phyloP scores from a whole-genome alignment of 2,113 vertebrate genomes.

The Anguilla rostrata region DNA sequence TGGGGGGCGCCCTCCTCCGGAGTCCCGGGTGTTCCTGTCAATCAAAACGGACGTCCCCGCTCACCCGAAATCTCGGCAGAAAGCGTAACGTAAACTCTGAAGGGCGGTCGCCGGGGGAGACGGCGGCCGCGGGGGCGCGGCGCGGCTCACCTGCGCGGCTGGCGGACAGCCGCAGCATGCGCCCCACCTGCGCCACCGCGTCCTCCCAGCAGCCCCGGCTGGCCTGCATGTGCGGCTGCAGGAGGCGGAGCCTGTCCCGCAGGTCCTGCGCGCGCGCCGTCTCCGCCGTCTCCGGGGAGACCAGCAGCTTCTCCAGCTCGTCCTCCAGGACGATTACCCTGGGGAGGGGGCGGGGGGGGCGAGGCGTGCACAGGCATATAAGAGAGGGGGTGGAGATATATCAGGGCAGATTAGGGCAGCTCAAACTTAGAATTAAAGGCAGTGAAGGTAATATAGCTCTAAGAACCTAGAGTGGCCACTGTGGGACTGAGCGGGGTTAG shows the following conservation, averaged over 20 bases:
- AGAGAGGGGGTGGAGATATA: too few relatives aligned
- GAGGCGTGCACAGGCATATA: neutral
- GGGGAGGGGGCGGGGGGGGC: constrained; percentile 32
- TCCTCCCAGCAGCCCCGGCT: constrained; percentile 96
- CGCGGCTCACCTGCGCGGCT: constrained; percentile 55
- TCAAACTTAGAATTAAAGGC: too few relatives aligned
- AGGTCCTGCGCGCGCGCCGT: constrained; percentile 78
- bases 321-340: constrained; percentile 98
- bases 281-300: constrained; percentile 78
- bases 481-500: too few relatives aligned
- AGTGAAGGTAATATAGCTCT: too few relatives aligned
- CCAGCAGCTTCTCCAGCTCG: constrained; percentile 92
- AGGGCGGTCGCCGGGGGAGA: too few relatives aligned
- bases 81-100: neutral
- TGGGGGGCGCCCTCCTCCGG: constrained; percentile 67
- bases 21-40: constrained; percentile 71
- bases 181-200: constrained; percentile 85
- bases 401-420: neutral
- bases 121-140: neutral
- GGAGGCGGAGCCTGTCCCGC: constrained; percentile 82
- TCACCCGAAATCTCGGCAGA: neutral
- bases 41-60: neutral
- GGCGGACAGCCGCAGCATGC: constrained; percentile 77
- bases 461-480: too few relatives aligned
- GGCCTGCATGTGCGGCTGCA: constrained; percentile 94